These are phyloP conservation scores for Lethocerus indicus DNA, from an alignment of 1,140 invertebrate genomes.

Conservation along the genomic window DNA sequence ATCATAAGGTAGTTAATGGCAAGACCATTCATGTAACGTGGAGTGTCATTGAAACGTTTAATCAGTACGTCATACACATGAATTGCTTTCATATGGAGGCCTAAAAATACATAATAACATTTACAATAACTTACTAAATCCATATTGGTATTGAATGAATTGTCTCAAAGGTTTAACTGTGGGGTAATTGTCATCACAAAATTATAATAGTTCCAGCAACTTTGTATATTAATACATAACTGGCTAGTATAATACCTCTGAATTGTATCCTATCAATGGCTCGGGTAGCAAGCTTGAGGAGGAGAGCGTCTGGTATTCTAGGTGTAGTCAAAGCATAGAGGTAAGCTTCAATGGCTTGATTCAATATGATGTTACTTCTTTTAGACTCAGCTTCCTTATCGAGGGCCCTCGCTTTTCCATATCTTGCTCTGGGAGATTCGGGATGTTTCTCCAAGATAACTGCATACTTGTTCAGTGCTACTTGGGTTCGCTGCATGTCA, in stretches of 20 bases:
- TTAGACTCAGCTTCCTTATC: constrained; percentile 45
- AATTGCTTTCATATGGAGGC: constrained; percentile 42
- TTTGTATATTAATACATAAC: too few species aligned
- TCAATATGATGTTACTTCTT: constrained; percentile 46
- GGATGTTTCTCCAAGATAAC: constrained; percentile 32
- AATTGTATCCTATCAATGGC: constrained; percentile 60
- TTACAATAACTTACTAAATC: too few species aligned
- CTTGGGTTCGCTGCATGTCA: too few species aligned
- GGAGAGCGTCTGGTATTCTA: constrained; percentile 41
- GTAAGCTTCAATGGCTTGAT: constrained; percentile 47
- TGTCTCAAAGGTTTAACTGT: too few species aligned
- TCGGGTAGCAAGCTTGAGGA: constrained; percentile 35
- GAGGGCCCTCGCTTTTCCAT: constrained; percentile 39
- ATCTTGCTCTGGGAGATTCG: constrained; percentile 39
- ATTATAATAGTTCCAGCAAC: constrained; percentile 7
- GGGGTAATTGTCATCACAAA: too few species aligned
- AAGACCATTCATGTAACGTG: constrained; percentile 47
- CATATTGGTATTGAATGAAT: too few species aligned
- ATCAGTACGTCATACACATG: constrained; percentile 46
- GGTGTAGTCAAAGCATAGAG: constrained; percentile 35
- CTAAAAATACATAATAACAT: constrained; percentile 28
- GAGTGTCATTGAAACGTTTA: constrained; percentile 46
- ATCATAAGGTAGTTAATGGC: constrained; percentile 60
- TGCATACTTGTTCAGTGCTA: constrained; percentile 9
- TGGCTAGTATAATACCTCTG: constrained; percentile 37